These are phyloP conservation scores for Microcebus lehilahytsara DNA, from an alignment of 2,113 vertebrate species.

Conservation along the genomic window DNA sequence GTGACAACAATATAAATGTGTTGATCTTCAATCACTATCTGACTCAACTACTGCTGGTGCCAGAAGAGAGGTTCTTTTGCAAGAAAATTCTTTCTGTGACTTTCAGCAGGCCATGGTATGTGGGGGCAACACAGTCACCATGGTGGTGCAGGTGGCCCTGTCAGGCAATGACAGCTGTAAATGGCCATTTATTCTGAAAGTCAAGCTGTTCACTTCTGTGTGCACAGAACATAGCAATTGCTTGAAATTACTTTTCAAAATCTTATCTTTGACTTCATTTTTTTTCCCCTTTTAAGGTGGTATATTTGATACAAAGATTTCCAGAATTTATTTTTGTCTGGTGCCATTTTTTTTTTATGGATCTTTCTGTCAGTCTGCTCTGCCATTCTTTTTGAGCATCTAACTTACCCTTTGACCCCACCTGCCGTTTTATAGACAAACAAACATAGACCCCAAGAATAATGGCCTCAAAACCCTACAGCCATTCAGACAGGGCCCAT, in stretches of 20 bases:
- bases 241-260: conserved; percentile 53
- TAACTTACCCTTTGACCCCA: not conserved
- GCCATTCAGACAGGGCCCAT: not conserved
- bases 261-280: conserved; percentile 17
- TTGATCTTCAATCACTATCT: not conserved
- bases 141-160: not conserved
- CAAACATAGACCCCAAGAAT: not conserved
- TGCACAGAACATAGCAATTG: conserved; percentile 13
- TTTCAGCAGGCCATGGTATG: not conserved
- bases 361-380: not conserved
- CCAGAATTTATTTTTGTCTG: not conserved
- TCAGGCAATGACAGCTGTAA: not conserved
- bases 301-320: too few relatives aligned
- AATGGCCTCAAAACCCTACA: not conserved
- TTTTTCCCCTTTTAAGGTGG: not conserved
- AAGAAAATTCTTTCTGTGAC: not conserved
- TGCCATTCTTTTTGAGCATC: not conserved
- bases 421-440: not conserved
- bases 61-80: conserved; percentile 47
- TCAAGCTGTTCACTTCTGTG: conserved; percentile 2
- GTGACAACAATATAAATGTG: conserved; percentile 5
- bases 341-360: not conserved
- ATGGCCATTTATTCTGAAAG: not conserved
- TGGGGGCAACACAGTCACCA: not conserved
- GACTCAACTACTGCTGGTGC: not conserved